phyloP scores from a whole-genome alignment of 2,888 invertebrate genomes.

The Rosalia funebris region DNA sequence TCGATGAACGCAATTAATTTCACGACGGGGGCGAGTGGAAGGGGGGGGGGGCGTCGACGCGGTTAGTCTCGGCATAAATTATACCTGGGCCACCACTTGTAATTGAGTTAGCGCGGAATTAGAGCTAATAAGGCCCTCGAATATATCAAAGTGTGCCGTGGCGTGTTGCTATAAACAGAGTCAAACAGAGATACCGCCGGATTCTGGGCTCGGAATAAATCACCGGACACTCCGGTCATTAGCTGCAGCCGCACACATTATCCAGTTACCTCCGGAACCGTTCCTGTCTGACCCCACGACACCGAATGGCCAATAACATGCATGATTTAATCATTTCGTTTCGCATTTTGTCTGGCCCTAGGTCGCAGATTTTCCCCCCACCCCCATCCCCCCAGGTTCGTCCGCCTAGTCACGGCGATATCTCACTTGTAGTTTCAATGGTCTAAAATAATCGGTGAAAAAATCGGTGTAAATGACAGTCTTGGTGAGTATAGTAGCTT shows the following conservation, averaged over 20 bases:
- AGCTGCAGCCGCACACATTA: conserved; percentile 62
- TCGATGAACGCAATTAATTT: conserved; percentile 33
- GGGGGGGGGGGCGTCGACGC: background rate
- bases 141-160: conserved; percentile 60
- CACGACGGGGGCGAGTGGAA: conserved; percentile 9
- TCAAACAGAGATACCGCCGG: conserved; percentile 57
- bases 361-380: background rate
- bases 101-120: conserved; percentile 61
- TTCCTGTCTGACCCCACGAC: conserved; percentile 38
- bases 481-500: no score
- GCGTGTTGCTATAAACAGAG: conserved; percentile 54
- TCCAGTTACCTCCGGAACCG: conserved; percentile 60
- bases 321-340: conserved; percentile 53
- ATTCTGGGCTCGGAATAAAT: conserved; percentile 62
- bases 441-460: no score
- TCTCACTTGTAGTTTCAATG: no score
- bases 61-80: conserved; percentile 45
- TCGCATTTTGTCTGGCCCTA: conserved; percentile 37
- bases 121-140: conserved; percentile 61
- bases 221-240: conserved; percentile 64
- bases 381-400: no score
- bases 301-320: conserved; percentile 47
- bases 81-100: conserved; percentile 54
- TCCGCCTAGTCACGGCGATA: no score
- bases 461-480: no score